These are phyloP conservation scores for Mustela nigripes DNA, from an alignment of 2,113 vertebrate genomes.

Conservation along the genomic window DNA sequence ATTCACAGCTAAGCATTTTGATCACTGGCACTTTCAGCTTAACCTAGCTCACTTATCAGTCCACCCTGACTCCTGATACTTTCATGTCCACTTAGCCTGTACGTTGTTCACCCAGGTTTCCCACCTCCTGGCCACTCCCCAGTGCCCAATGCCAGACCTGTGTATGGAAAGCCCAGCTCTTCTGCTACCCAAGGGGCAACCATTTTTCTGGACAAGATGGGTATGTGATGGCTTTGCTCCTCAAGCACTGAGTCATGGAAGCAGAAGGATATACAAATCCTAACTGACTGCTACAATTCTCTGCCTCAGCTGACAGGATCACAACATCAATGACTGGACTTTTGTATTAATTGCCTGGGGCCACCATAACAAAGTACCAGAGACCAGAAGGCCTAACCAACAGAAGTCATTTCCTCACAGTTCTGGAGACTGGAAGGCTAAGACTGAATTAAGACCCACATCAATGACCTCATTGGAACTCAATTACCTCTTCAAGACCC, in stretches of 20 bases:
- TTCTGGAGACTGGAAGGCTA: not conserved
- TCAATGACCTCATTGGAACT: not conserved
- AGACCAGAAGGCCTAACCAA: not conserved
- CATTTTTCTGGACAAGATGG: not conserved
- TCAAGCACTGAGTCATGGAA: not conserved
- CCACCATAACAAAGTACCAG: not conserved
- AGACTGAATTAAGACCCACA: not conserved
- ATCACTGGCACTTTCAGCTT: not conserved
- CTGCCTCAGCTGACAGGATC: not conserved
- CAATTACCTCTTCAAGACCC: not conserved
- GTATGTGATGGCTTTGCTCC: not conserved
- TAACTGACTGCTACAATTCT: not conserved
- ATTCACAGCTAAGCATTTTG: not conserved
- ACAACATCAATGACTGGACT: not conserved
- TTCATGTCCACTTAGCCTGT: not conserved
- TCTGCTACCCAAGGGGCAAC: not conserved
- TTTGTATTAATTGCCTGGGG: not conserved
- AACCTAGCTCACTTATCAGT: not conserved
- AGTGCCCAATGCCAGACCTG: not conserved
- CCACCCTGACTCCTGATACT: not conserved
- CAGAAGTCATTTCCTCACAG: not conserved
- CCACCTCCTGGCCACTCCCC: not conserved
- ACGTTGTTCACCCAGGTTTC: not conserved
- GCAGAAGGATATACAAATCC: not conserved
- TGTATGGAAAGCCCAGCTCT: not conserved